Evolutionary conservation across 2,797 vertebrate species (phyloP).

Genomic region (Gymnothorax reevesii): DNA sequence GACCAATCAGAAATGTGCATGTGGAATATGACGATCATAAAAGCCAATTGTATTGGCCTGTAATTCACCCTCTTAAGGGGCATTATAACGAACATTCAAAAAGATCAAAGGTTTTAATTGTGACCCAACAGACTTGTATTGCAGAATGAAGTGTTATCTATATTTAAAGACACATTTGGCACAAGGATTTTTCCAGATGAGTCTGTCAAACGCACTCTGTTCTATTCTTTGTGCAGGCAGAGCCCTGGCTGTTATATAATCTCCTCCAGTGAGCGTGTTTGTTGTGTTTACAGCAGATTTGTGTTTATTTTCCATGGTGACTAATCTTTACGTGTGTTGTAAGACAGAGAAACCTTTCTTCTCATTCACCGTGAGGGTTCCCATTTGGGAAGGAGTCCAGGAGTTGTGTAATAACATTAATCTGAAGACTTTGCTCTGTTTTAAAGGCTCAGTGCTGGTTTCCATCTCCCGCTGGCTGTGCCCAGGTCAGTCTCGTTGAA

Average conservation of each 20-base stretch:
- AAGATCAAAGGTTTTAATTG: not conserved
- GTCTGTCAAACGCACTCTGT: not conserved
- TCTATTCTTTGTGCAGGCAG: conserved; percentile 5
- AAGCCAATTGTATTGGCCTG: too few relatives aligned
- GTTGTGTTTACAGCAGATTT: not conserved
- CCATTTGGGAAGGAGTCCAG: not conserved
- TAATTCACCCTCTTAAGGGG: too few relatives aligned
- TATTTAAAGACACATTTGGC: not conserved
- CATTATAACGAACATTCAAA: not conserved
- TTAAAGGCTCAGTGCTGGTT: not conserved
- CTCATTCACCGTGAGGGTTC: not conserved
- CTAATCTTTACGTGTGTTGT: conserved; percentile 13
- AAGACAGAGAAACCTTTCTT: not conserved
- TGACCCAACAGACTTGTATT: not conserved
- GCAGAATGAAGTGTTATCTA: not conserved
- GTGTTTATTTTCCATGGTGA: conserved; percentile 15
- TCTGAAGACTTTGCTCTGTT: not conserved
- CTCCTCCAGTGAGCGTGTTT: not conserved
- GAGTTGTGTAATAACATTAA: conserved; percentile 3
- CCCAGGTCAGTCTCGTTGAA: not conserved
- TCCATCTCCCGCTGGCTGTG: not conserved
- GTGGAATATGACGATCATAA: not conserved
- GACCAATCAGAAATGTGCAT: not conserved
- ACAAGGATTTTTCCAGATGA: not conserved
- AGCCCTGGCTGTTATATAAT: conserved; percentile 20